A percentile compares a stretch with the other conserved stretches of the same genome.
Evolutionary conservation across 2,797 vertebrate species (phyloP).

Genomic region (Monodelphis domestica): DNA sequence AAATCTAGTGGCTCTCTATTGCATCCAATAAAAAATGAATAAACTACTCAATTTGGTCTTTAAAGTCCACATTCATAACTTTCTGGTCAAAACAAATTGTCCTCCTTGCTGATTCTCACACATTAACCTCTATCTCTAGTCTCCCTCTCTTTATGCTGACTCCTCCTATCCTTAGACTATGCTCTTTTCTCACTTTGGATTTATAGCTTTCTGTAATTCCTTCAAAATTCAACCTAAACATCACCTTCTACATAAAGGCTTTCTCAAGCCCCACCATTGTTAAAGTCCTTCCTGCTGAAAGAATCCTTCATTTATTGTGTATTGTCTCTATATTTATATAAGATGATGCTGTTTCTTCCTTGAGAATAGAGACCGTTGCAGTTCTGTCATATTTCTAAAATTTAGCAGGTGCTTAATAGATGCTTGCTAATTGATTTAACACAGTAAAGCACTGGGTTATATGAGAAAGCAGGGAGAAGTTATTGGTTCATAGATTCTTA

Average conservation of each 20-base stretch:
- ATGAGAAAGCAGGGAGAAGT: background rate
- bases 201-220: background rate
- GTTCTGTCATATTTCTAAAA: background rate
- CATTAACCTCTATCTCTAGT: background rate
- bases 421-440: background rate
- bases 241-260: background rate
- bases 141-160: background rate
- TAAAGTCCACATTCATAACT: background rate
- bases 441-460: background rate
- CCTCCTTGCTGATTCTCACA: background rate
- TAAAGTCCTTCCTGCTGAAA: background rate
- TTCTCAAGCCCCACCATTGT: background rate
- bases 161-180: background rate
- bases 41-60: background rate
- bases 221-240: background rate
- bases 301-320: background rate
- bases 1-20: background rate
- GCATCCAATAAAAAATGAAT: background rate
- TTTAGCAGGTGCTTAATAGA: background rate
- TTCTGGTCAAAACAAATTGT: background rate
- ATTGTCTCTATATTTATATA: background rate
- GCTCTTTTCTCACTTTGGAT: background rate
- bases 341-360: background rate
- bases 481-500: background rate
- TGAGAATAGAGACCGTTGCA: background rate